Evolutionary conservation across 2,888 invertebrate species (phyloP).

Genomic region (Periphyllus acericola): DNA sequence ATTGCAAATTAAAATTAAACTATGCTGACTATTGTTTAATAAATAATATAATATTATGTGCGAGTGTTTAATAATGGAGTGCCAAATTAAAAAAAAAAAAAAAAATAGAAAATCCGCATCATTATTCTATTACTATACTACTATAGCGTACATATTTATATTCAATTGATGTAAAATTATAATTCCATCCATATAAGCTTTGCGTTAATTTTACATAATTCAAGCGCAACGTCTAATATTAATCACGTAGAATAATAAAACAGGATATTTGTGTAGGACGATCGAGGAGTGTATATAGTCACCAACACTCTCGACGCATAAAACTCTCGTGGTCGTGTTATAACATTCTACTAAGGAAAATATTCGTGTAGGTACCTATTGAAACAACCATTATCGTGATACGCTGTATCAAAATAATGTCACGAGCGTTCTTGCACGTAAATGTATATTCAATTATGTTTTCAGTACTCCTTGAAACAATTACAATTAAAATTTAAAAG

Average conservation of each 20-base stretch:
- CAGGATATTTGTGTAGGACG: slow-evolving; percentile 26
- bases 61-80: too few species aligned
- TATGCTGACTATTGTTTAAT: too few species aligned
- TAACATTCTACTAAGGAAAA: neutral
- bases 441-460: neutral
- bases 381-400: neutral
- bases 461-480: neutral
- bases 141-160: neutral
- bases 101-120: neutral
- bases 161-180: neutral
- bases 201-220: slow-evolving; percentile 2
- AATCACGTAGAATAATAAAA: slow-evolving; percentile 1
- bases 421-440: neutral
- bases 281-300: neutral
- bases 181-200: too few species aligned
- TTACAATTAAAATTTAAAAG: neutral
- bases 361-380: slow-evolving; percentile 24
- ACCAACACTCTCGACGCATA: neutral
- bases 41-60: too few species aligned
- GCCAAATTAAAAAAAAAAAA: too few species aligned
- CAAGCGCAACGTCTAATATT: neutral
- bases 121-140: neutral
- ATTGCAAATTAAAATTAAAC: neutral
- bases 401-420: neutral
- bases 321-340: neutral